Evolutionary conservation across 2,888 invertebrate genomes (phyloP).

Genomic region (Subacronicta megacephala): DNA sequence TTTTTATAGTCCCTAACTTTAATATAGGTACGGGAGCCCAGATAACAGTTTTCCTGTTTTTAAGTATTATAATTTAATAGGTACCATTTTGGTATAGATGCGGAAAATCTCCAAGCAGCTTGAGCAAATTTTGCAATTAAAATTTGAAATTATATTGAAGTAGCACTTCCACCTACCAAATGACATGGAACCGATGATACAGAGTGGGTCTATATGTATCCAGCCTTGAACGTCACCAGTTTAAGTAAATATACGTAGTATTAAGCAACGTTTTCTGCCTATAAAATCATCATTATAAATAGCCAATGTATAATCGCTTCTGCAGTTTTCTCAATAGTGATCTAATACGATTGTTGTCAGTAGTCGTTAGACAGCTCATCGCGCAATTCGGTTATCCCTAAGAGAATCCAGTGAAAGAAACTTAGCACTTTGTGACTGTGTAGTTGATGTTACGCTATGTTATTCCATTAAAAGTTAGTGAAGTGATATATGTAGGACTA

Average conservation of each 20-base stretch:
- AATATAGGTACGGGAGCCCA: no score
- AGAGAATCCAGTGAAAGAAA: conserved; percentile 3
- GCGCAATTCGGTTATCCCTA: conserved; percentile 5
- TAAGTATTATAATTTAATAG: background rate
- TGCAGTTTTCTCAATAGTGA: conserved; percentile 63
- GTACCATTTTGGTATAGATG: no score
- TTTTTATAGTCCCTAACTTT: no score
- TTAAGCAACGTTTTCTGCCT: conserved; percentile 66
- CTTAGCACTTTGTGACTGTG: background rate
- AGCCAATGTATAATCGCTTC: conserved; percentile 67
- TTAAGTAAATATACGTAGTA: conserved; percentile 62
- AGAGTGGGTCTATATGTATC: conserved; percentile 24
- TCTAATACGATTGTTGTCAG: conserved; percentile 56
- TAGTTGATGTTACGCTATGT: background rate
- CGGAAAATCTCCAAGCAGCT: no score
- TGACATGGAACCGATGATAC: conserved; percentile 3
- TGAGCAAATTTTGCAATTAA: background rate
- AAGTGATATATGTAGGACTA: conserved; percentile 60
- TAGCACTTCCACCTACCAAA: no score
- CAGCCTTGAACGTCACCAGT: conserved; percentile 69
- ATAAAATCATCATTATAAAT: conserved; percentile 82
- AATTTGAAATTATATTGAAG: background rate
- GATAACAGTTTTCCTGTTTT: conserved; percentile 34
- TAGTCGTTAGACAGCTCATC: conserved; percentile 36
- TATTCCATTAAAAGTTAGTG: conserved; percentile 22